Conservation (phyloP, 2,888 invertebrate species). For the Cinara cedri region DNA sequence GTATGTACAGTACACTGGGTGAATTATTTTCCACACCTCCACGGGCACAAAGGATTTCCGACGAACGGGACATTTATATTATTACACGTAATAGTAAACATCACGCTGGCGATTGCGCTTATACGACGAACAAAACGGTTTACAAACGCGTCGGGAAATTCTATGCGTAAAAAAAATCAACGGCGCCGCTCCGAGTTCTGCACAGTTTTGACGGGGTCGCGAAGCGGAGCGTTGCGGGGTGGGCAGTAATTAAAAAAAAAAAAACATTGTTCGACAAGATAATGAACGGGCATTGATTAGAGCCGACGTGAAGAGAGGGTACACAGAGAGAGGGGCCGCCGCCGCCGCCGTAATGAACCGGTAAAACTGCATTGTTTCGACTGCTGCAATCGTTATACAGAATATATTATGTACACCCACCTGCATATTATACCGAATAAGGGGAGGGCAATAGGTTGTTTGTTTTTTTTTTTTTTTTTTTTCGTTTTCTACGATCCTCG, state of each 20-base stretch:
- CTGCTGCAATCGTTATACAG: conserved; percentile 2
- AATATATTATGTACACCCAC: no score
- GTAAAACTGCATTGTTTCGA: conserved; percentile 25
- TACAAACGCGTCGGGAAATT: conserved; percentile 22
- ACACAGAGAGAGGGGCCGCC: background rate
- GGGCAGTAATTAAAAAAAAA: conserved; percentile 14
- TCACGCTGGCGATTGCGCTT: conserved; percentile 26
- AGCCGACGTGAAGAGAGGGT: no score
- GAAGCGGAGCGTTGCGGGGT: no score
- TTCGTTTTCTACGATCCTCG: background rate
- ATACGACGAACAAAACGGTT: conserved; percentile 11
- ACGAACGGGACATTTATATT: no score
- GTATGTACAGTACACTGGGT: no score
- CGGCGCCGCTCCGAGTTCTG: background rate
- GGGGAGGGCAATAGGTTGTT: background rate
- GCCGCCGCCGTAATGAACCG: conserved; percentile 16
- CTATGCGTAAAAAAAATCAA: conserved; percentile 10
- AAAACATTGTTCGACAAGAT: conserved; percentile 21
- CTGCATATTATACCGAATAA: conserved; percentile 4
- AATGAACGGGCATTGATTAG: conserved; percentile 32
- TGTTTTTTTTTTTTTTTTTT: conserved; percentile 8
- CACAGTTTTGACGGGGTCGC: no score
- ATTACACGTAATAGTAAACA: no score
- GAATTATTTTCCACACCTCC: no score
- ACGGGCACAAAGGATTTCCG: no score